Evolutionary conservation across 2,113 vertebrate genomes (phyloP).

Genomic region (Syrmaticus mikado): DNA sequence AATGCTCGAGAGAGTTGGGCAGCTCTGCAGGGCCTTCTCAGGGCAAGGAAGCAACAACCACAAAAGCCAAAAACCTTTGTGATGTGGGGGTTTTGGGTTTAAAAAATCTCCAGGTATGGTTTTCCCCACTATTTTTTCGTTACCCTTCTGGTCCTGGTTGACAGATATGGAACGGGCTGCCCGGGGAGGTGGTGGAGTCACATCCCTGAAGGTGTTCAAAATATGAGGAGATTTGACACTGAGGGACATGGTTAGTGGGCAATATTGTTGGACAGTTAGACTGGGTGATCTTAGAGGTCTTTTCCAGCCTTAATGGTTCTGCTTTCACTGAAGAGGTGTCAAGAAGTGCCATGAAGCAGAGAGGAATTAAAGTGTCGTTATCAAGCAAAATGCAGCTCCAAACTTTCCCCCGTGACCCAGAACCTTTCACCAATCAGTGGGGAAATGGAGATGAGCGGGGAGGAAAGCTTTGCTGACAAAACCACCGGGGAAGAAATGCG

Average conservation of each 20-base stretch:
- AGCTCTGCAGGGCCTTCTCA: neutral
- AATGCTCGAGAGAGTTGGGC: neutral
- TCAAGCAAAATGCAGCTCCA: neutral
- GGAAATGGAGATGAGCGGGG: neutral
- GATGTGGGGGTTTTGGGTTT: neutral
- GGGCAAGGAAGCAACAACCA: neutral
- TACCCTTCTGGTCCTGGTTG: neutral
- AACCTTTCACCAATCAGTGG: fast-evolving
- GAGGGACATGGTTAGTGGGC: too few relatives aligned
- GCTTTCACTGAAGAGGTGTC: neutral
- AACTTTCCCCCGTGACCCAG: fast-evolving
- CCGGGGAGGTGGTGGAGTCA: too few relatives aligned
- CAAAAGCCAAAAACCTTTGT: neutral
- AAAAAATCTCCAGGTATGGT: fast-evolving
- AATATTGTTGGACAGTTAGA: too few relatives aligned
- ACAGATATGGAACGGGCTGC: too few relatives aligned
- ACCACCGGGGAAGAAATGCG: fast-evolving
- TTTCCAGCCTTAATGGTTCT: too few relatives aligned
- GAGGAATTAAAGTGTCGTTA: neutral
- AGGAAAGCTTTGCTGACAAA: neutral
- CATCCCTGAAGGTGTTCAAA: too few relatives aligned
- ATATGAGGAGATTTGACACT: too few relatives aligned
- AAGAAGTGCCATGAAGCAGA: neutral
- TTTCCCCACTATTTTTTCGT: neutral
- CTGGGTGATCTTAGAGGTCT: too few relatives aligned